Conservation (phyloP, 2,113 vertebrate genomes). For the Alethe diademata region DNA sequence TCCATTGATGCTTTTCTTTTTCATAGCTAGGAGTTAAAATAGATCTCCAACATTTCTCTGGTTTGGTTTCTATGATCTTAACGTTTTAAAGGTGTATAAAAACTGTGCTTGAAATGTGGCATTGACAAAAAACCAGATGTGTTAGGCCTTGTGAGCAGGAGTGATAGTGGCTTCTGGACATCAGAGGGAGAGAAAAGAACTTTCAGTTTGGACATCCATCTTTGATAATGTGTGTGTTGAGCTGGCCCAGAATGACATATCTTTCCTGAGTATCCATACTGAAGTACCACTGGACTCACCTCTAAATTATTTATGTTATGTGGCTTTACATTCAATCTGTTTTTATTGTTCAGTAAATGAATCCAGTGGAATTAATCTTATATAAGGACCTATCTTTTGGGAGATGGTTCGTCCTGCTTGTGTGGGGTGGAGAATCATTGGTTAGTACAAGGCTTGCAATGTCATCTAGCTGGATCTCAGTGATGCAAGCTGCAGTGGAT, state of each 20-base stretch:
- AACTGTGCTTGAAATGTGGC: background rate
- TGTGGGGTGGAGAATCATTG: background rate
- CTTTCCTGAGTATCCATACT: background rate
- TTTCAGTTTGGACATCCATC: background rate
- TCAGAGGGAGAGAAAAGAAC: background rate
- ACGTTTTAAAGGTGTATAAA: background rate
- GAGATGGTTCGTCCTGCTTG: background rate
- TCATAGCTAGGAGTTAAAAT: background rate
- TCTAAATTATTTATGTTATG: background rate
- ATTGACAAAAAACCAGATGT: background rate
- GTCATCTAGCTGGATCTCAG: slow-evolving; percentile 45
- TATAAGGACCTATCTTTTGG: background rate
- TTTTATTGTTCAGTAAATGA: background rate
- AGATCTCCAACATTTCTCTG: background rate
- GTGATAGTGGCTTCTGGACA: background rate
- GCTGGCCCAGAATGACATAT: background rate
- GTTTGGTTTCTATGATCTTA: background rate
- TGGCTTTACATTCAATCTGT: background rate
- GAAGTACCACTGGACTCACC: background rate
- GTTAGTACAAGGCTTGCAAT: slow-evolving; percentile 26
- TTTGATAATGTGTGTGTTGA: background rate
- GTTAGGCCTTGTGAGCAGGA: background rate
- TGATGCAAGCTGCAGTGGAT: slow-evolving; percentile 1
- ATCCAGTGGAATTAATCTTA: background rate
- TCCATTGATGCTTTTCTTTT: background rate